A percentile compares a stretch with the other conserved stretches of the same genome.
phyloP scores from a whole-genome alignment of 2,888 invertebrate genomes.

The Blomia tropicalis region DNA sequence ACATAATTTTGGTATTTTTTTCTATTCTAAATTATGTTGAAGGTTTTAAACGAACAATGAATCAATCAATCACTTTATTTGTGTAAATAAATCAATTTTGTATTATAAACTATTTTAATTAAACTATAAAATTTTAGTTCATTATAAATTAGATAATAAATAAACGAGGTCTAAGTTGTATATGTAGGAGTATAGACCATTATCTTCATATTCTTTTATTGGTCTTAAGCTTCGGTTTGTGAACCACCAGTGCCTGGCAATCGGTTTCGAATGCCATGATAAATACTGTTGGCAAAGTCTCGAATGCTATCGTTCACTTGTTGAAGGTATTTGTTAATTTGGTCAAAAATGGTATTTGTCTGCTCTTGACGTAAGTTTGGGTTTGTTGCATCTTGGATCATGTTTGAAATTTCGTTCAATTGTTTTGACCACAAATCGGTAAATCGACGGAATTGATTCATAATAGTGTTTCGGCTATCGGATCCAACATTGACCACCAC shows the following conservation, averaged over 20 bases:
- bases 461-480: not conserved
- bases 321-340: not conserved
- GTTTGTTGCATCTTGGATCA: not conserved
- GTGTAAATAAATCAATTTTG: no score
- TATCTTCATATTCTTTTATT: no score
- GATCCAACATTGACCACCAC: not conserved
- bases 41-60: no score
- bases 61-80: no score
- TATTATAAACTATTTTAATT: no score
- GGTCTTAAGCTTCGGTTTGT: not conserved
- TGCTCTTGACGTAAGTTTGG: not conserved
- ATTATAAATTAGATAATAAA: no score
- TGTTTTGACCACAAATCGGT: conserved; percentile 8
- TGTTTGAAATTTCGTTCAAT: conserved; percentile 10
- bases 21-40: no score
- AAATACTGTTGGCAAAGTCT: not conserved
- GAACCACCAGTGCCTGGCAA: not conserved
- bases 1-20: no score
- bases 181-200: no score
- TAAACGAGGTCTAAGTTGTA: no score
- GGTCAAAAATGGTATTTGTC: not conserved
- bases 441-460: conserved; percentile 4
- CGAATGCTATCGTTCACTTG: not conserved
- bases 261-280: not conserved
- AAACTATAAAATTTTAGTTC: no score